Conservation (phyloP, 2,113 vertebrate genomes). For the Phocoena sinus region DNA sequence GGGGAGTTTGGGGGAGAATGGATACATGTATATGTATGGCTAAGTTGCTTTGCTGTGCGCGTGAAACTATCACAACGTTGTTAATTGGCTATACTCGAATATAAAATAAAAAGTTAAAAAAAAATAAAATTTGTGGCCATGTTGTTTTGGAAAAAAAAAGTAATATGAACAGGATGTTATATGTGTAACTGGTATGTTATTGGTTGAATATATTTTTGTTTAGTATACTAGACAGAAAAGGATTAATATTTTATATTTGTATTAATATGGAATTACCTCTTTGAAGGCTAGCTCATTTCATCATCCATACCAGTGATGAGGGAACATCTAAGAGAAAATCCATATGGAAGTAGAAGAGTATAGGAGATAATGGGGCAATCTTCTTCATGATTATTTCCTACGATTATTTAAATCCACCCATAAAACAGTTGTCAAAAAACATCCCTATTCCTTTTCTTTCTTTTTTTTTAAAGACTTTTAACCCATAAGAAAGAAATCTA, state of each 20-base stretch:
- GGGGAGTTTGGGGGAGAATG: too few species aligned
- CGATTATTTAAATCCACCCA: not conserved
- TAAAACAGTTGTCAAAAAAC: not conserved
- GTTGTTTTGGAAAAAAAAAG: too few species aligned
- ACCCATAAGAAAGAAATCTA: not conserved
- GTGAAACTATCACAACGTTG: too few species aligned
- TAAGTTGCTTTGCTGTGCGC: too few species aligned
- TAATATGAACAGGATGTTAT: not conserved
- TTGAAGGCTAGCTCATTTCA: not conserved
- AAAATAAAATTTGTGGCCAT: too few species aligned
- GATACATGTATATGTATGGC: too few species aligned
- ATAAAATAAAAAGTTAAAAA: too few species aligned
- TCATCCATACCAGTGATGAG: not conserved
- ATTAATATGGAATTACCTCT: not conserved
- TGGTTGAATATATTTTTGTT: not conserved
- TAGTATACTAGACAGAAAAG: not conserved
- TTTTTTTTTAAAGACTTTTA: not conserved
- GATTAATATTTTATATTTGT: not conserved
- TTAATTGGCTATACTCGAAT: too few species aligned
- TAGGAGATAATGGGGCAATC: not conserved
- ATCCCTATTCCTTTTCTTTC: not conserved
- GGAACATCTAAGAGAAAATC: not conserved
- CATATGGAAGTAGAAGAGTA: not conserved
- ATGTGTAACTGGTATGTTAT: not conserved
- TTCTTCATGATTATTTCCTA: conserved; percentile 20